Evolutionary conservation across 2,113 vertebrate genomes (phyloP).

Genomic region (Pluvianellus socialis): DNA sequence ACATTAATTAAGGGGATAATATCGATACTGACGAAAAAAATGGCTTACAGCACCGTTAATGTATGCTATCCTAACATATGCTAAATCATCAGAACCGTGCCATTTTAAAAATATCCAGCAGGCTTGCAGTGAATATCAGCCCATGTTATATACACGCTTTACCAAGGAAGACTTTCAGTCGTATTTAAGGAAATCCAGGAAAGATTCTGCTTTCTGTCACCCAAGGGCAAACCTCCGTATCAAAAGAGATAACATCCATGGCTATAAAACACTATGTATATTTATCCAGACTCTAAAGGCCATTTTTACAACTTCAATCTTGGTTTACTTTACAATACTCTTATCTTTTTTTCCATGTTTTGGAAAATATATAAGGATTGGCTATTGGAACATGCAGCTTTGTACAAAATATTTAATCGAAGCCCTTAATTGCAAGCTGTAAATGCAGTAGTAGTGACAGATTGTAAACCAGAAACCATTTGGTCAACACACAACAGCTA

Average conservation of each 20-base stretch:
- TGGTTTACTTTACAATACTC: neutral
- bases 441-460: slow-evolving; percentile 24
- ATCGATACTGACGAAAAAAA: neutral
- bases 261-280: neutral
- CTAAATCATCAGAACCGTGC: slow-evolving; percentile 34
- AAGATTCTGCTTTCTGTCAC: slow-evolving; percentile 44
- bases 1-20: neutral
- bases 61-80: slow-evolving; percentile 11
- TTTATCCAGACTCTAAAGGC: slow-evolving; percentile 7
- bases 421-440: slow-evolving; percentile 55
- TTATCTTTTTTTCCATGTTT: neutral
- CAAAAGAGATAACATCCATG: neutral
- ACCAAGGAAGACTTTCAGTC: neutral
- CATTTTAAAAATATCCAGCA: slow-evolving; percentile 29
- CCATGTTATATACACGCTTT: neutral
- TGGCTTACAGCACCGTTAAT: neutral
- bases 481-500: slow-evolving; percentile 39
- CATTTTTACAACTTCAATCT: slow-evolving; percentile 7
- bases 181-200: slow-evolving; percentile 36
- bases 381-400: neutral
- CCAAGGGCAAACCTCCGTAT: slow-evolving; percentile 28
- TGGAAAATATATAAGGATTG: neutral
- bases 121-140: neutral
- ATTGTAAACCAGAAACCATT: slow-evolving; percentile 56
- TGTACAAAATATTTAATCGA: slow-evolving; percentile 56